These are phyloP conservation scores for fruit fly (Drosophila melanogaster) DNA, from an alignment of 1,140 invertebrate species.

Conservation along the genomic window Release_6_plus_ISO1_MT NT_037436.4:3217501-3218000, in stretches of 20 bases:
- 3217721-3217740: constrained; percentile 87
- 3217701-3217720: constrained; percentile 91
- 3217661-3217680: constrained; percentile 88
- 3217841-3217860: constrained; percentile 89
- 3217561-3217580: constrained; percentile 39
- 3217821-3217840: constrained; percentile 86
- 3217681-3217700: constrained; percentile 89
- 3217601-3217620: constrained; percentile 30
- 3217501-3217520: constrained; percentile 87
- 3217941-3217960: constrained; percentile 91
- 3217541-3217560: constrained; percentile 82
- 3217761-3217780: constrained; percentile 11
- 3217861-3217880: constrained; percentile 89
- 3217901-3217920: neutral
- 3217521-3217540: constrained; percentile 71
- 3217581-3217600: neutral
- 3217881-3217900: constrained; percentile 90
- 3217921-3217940: neutral
- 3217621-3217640: constrained; percentile 85
- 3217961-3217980: constrained; percentile 90
- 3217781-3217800: constrained; percentile 40
- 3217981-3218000: constrained; percentile 90
- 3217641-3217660: constrained; percentile 86
- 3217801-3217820: constrained; percentile 73
- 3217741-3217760: constrained; percentile 70